A percentile compares a stretch with the other conserved stretches of the same genome.
These are phyloP conservation scores for Pandemis heparana DNA, from an alignment of 2,888 invertebrate genomes.

Conservation along the genomic window DNA sequence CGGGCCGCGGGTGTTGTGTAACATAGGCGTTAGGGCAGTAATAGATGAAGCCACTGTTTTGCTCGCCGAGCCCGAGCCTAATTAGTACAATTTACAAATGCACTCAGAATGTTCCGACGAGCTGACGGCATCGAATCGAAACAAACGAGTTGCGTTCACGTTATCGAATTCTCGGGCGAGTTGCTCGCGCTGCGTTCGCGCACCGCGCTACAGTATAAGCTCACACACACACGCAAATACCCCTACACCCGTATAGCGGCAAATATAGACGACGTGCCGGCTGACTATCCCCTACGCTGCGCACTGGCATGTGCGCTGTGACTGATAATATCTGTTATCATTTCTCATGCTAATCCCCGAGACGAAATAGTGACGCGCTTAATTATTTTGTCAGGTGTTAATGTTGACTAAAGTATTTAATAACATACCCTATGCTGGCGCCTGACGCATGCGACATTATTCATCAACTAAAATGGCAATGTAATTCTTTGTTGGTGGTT, in stretches of 20 bases:
- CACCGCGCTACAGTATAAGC: constrained; percentile 63
- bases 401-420: background rate
- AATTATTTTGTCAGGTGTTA: constrained; percentile 9
- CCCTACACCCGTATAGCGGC: constrained; percentile 31
- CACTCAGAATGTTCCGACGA: constrained; percentile 73
- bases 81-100: constrained; percentile 83
- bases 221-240: constrained; percentile 60
- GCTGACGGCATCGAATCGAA: constrained; percentile 81
- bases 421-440: background rate
- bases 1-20: constrained; percentile 65
- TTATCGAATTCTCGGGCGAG: constrained; percentile 73
- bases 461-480: background rate
- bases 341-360: constrained; percentile 13
- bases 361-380: constrained; percentile 5
- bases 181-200: constrained; percentile 78
- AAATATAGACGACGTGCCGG: constrained; percentile 39
- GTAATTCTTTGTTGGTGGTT: background rate
- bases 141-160: constrained; percentile 80
- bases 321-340: constrained; percentile 34
- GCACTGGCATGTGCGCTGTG: constrained; percentile 48
- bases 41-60: constrained; percentile 77
- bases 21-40: constrained; percentile 67
- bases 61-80: constrained; percentile 76
- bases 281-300: constrained; percentile 48
- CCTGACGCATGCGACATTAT: background rate